These are phyloP conservation scores for Carassius auratus DNA, from an alignment of 2,113 vertebrate genomes.

Conservation along the genomic window DNA sequence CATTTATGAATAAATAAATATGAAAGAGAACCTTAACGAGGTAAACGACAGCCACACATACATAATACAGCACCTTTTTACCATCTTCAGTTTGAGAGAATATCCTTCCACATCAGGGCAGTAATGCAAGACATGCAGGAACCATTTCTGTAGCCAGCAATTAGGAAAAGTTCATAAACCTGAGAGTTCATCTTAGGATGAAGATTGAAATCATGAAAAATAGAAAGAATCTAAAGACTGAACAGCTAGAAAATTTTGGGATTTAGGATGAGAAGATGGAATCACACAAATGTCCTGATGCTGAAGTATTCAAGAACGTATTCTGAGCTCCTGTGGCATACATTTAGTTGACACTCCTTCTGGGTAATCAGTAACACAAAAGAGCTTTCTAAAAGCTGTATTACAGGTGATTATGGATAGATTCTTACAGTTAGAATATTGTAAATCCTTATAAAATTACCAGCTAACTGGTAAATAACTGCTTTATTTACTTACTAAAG, in stretches of 20 bases:
- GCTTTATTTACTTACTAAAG: neutral
- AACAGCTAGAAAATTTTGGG: neutral
- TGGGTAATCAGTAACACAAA: neutral
- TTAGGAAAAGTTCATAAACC: neutral
- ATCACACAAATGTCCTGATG: neutral
- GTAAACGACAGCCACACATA: slow-evolving; percentile 37
- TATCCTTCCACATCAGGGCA: neutral
- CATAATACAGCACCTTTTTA: neutral
- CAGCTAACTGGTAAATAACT: neutral
- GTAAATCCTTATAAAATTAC: neutral
- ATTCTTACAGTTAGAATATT: neutral
- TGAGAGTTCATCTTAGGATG: neutral
- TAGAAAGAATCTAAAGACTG: neutral
- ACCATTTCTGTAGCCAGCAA: neutral
- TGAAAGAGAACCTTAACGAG: slow-evolving; percentile 39
- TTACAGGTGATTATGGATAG: neutral
- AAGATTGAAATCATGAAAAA: neutral
- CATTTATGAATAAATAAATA: slow-evolving; percentile 54
- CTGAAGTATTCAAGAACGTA: neutral
- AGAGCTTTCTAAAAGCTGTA: neutral
- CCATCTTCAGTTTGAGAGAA: neutral
- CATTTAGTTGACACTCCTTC: neutral
- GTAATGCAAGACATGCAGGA: slow-evolving; percentile 64
- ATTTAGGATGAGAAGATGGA: neutral
- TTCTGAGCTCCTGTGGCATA: neutral